phyloP scores from a whole-genome alignment of 2,888 invertebrate species.

The Protophormia terraenovae region DNA sequence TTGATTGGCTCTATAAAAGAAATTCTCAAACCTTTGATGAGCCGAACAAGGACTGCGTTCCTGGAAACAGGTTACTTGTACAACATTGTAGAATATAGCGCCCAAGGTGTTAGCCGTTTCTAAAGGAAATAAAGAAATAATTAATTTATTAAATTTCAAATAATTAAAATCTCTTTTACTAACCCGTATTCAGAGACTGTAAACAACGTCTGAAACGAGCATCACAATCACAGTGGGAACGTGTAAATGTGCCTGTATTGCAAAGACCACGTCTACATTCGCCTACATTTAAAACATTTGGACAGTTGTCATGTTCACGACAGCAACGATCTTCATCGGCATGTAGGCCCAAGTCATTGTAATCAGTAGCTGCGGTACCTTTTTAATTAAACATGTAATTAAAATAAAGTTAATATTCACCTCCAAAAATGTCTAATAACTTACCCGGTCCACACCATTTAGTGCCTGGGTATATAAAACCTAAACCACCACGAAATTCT shows the following conservation, averaged over 20 bases:
- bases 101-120: conserved; percentile 88
- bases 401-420: too few species aligned
- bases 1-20: conserved; percentile 71
- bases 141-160: background rate
- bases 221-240: conserved; percentile 90
- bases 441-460: conserved; percentile 90
- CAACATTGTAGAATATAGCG: conserved; percentile 89
- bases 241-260: conserved; percentile 86
- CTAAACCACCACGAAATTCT: conserved; percentile 80
- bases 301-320: conserved; percentile 88
- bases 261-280: conserved; percentile 85
- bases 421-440: too few species aligned
- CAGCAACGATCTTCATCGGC: conserved; percentile 87
- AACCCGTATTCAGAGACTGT: conserved; percentile 84
- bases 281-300: conserved; percentile 83
- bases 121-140: conserved; percentile 36
- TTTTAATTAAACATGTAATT: background rate
- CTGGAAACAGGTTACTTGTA: conserved; percentile 88
- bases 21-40: conserved; percentile 84
- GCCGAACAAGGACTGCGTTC: conserved; percentile 85
- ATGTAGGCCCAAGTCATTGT: conserved; percentile 86
- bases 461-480: conserved; percentile 87
- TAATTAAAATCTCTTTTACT: background rate
- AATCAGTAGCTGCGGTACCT: conserved; percentile 84
- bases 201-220: conserved; percentile 87